Evolutionary conservation across 2,113 vertebrate species (phyloP), one percentile per base, ranked within the genome.

Genomic region (Chaenocephalus aceratus): DNA sequence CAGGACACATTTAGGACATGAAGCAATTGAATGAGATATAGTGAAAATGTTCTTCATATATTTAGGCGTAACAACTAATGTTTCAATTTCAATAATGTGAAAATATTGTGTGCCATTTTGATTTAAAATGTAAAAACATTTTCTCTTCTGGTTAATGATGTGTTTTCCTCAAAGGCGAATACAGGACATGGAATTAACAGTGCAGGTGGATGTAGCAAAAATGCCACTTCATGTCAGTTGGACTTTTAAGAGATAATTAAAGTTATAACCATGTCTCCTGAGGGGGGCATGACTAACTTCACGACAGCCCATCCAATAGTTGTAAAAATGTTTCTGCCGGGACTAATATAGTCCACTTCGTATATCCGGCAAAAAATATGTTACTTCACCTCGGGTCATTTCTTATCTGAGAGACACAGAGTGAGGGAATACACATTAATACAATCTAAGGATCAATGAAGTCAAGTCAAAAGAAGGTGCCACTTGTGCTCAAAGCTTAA

Each of bases 361-460:
- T 21, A 4, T 41, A 14, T 30, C 16, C 48, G 36, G 48, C 11
- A 67, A 75, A 65, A 21, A 57, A 23, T 52, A 63, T 54, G 46
- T 45, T 51, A 71, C 45, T 48, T 80, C n/a, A 83, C 69, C 60
- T 64, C n/a, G 34, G 45, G 79, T 58, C 45, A 18, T 53, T 14
- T 2, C 34, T 18, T 63, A 54, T 54, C 48, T 63, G 49, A 53
- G 14, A 16, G 54, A 62, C 73, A 56, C 1, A 4, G 67, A 53
- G 13, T 61, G 7, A n/a, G 30, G 62, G 57, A 6, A 36, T 49
- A 46, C 48, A 23, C 65, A 51, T 18, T 49, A 63, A 77, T 70
- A 59, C 86, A 75, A 72, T 18, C 51, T 61, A 53, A 76, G 71
- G 16, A 54, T 84, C 63, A 81, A 30, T 34, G 58, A 45, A 23